A percentile compares a stretch with the other conserved stretches of the same genome.
Evolutionary conservation across 2,113 vertebrate species (phyloP).

Genomic region (Oryzias celebensis): DNA sequence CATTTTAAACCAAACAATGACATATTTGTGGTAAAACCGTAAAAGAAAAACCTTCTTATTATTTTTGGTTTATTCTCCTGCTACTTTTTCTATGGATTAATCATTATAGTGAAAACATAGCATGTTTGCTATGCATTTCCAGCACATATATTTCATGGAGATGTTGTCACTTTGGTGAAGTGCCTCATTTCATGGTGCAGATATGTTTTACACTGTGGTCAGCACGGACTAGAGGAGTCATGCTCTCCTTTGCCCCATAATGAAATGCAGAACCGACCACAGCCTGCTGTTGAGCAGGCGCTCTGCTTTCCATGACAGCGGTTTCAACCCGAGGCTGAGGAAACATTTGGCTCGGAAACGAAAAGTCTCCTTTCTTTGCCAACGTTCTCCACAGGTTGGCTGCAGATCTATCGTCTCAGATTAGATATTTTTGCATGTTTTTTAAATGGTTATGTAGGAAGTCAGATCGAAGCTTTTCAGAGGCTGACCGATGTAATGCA

Average conservation of each 20-base stretch:
- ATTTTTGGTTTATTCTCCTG: too few species aligned
- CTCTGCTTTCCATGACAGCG: conserved; percentile 29
- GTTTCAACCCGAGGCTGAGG: conserved; percentile 27
- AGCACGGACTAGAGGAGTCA: conserved; percentile 19
- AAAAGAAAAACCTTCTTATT: too few species aligned
- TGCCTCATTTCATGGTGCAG: conserved; percentile 8
- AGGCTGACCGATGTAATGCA: conserved; percentile 15
- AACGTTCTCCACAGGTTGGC: conserved; percentile 33
- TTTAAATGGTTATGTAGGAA: conserved; percentile 24
- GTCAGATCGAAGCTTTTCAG: conserved; percentile 29
- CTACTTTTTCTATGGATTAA: too few species aligned
- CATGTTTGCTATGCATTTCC: too few species aligned
- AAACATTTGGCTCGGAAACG: conserved; percentile 25
- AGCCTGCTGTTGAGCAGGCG: conserved; percentile 21
- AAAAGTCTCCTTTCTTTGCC: conserved; percentile 21
- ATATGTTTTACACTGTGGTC: conserved; percentile 29
- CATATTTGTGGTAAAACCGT: too few species aligned
- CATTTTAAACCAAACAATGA: too few species aligned
- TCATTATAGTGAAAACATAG: too few species aligned
- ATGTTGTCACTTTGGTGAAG: conserved; percentile 5
- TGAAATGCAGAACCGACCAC: conserved; percentile 37
- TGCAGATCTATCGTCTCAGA: conserved; percentile 33
- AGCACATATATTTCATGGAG: too few species aligned
- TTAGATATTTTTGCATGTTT: conserved; percentile 29
- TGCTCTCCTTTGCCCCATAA: conserved; percentile 25